Evolutionary conservation across 1,140 invertebrate species (phyloP), one percentile per base, ranked within the genome.

Genomic region (Drosophila elegans): DNA sequence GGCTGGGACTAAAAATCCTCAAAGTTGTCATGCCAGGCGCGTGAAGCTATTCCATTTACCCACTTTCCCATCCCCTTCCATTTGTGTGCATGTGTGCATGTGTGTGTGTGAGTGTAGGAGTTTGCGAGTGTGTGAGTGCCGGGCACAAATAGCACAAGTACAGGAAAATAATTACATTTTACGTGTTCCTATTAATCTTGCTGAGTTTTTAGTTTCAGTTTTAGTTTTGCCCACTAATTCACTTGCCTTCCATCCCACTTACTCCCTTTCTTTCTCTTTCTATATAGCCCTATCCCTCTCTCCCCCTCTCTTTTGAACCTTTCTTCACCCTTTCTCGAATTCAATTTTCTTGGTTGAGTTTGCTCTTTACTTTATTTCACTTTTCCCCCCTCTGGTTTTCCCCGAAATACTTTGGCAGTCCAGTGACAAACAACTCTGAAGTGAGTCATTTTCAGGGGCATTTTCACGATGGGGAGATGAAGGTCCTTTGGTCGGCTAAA

Each of bases 91-190:
- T 63, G 12, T 55, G 21, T 39, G 11, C 25, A 39, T 71, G 27
- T 39, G 9, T 57, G 41, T 53, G 52, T 49, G 57, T 21, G 53
- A 53, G 57, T 45, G 16, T 21, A 21, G 16, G 16, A 21, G 16
- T 21, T 0, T 71, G 29, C 34, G 9, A 53, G 41, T 53, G 52
- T 49, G 57, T 21, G 53, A 53, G 57, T 45, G 27, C 54, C 42
- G 45, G 44, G 79, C 79, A 88, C 83, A 86, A 86, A 86, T 86
- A 83, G 83, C 66, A 86, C 83, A 86, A 86, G 83, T 84, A 88
- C 83, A 89, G 83, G 80, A 88, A 88, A 88, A 88, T 88, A 89
- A 88, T 88, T 88, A 89, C 83, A 89, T 88, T 88, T 89, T 83
- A 88, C 83, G 84, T 88, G 83, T 89, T 88, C 84, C 83, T 89